phyloP scores from a whole-genome alignment of 2,113 vertebrate species.

The Daboia siamensis region DNA sequence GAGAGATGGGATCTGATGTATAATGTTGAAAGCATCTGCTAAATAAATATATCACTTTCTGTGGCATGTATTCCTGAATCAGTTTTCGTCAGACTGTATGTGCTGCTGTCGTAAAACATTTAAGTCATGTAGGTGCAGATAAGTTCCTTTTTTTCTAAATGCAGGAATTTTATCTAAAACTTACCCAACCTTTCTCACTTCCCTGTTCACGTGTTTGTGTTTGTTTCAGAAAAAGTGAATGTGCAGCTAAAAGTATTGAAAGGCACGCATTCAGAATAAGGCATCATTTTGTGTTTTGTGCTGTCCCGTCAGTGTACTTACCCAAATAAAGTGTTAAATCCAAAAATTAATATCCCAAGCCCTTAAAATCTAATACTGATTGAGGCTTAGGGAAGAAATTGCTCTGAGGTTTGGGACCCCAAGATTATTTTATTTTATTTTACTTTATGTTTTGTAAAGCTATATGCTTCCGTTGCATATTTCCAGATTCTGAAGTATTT shows the following conservation, averaged over 20 bases:
- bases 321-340: neutral
- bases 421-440: constrained; percentile 5
- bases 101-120: fast-evolving
- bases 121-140: neutral
- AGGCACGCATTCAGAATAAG: constrained; percentile 10
- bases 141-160: constrained; percentile 6
- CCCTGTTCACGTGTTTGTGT: constrained; percentile 21
- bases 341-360: neutral
- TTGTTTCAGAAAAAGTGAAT: constrained; percentile 20
- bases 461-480: constrained; percentile 37
- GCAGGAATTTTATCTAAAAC: constrained; percentile 3
- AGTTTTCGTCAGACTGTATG: constrained; percentile 9
- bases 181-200: constrained; percentile 27
- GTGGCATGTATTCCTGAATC: neutral
- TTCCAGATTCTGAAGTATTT: constrained; percentile 31
- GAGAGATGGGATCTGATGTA: neutral
- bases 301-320: neutral
- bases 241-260: constrained; percentile 14
- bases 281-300: neutral
- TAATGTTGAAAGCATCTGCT: constrained; percentile 24
- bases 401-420: neutral
- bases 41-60: neutral
- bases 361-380: neutral
- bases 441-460: neutral
- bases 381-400: neutral